Base-by-base conservation (phyloP, 2,888 invertebrate species). In the Emesis castigata region DNA sequence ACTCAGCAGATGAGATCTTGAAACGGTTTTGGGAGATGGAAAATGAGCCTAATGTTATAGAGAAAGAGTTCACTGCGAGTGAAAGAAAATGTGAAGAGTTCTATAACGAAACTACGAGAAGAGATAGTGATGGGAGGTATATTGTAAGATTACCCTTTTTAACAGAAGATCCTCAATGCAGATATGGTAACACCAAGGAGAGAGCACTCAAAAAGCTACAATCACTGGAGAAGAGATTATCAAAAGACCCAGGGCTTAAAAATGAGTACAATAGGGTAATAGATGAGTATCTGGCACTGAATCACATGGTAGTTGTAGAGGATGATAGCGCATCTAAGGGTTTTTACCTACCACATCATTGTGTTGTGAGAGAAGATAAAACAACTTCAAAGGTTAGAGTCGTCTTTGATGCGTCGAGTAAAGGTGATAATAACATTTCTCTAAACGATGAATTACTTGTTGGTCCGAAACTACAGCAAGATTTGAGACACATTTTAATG, bases 391-490 rank as follows among this genome's bases (percentile, higher is more conserved):
- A 79, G 26, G 69, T 79, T 0, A 61, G 79, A 48, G 71, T 79
- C 18, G 79, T 79, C 9, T 77, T 77, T 22, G 20, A 58, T 44
- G 82, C 69, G 0, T 79, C 78, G 6, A 62, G 70, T 18, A 66
- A 62, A 26, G 72, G 72, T 9, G 44, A n/a, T 5, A 76, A 75
- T n/a, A 61, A 58, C 11, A 69, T 68, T 3, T 83, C 82, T 2
- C 44, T 81, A 9, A 85, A 85, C 18, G 78, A 83, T 44, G 70
- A 73, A 2, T 70, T 77, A 2, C 20, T 77, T n/a, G 68, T 84
- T 9, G 84, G 86, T 4, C 86, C 86, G 16, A 74, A 29, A 16
- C 3, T 83, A 7, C 84, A 86, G 58, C 72, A 79, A 5, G 74
- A 83, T 14, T 31, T 86, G n/a, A 34, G 75, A 7, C 72, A 73